Evolutionary conservation across 1,140 invertebrate genomes (phyloP), one percentile per base, ranked within the genome.

Genomic region (Galleria mellonella): DNA sequence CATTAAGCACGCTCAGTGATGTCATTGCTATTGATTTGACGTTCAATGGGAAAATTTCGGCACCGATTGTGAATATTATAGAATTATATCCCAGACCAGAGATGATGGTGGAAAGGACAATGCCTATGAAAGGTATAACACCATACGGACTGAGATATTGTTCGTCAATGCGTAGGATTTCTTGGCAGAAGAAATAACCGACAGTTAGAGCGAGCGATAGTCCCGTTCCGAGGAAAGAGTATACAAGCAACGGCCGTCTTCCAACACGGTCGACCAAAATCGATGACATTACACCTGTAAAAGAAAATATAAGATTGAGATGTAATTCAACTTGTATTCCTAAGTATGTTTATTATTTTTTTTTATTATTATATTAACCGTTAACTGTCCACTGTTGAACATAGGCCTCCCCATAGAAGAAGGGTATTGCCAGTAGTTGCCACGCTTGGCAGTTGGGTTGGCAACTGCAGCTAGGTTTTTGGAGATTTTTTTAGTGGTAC

Each of bases 201-300:
- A 84, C 81, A 0, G 89, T 32, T 0, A 83, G 69, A 2, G 78
- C 82, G 1, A 89, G 55, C 0, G 83, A 63, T 0, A 89, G 59
- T 0, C 87, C 88, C 1, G 85, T 64, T 4, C 87, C 87, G 1
- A 73, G 43, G 48, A 85, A 88, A 0, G 92, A 92, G 35, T 88
- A 60, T 1, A 94, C 69, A 0, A 96, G 76, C 0, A 96, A 70
- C 11, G 92, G 82, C 30, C 91, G 88, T 41, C 94, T 85, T 1
- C 94, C 94, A 1, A 91, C 75, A 53, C 83, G 89, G 62, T 96
- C 95, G 43, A 94, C 92, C 13, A 95, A 66, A 8, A 92, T 40
- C 0, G 90, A 88, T 12, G 92, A 90, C 3, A 91, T 64, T 13
- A 87, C 58, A 55, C 92, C 93, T 54, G 89, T 15, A 82, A 83